Evolutionary conservation across 2,888 invertebrate genomes (phyloP).

Genomic region (Pedicia rivosa): DNA sequence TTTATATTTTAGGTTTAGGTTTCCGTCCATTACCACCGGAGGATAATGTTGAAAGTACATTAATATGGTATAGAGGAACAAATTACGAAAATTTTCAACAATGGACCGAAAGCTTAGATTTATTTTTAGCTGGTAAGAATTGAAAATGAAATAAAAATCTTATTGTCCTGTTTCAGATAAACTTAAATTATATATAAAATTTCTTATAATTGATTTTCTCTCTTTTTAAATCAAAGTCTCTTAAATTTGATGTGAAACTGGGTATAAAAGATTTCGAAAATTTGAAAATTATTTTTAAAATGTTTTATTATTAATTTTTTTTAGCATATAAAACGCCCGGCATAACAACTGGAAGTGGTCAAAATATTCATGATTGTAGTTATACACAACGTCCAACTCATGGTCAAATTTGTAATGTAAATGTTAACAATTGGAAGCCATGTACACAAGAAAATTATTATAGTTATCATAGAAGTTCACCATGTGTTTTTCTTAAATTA

Average conservation of each 20-base stretch:
- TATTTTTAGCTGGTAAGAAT: slow-evolving; percentile 60
- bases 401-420: slow-evolving; percentile 75
- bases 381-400: slow-evolving; percentile 49
- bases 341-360: slow-evolving; percentile 51
- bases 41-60: slow-evolving; percentile 78
- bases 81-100: slow-evolving; percentile 56
- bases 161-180: too few species aligned
- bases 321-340: slow-evolving; percentile 62
- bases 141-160: too few species aligned
- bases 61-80: slow-evolving; percentile 87
- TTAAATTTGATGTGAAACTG: too few species aligned
- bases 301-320: slow-evolving; percentile 12
- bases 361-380: slow-evolving; percentile 60
- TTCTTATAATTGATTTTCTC: too few species aligned
- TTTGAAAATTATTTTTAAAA: too few species aligned
- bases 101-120: slow-evolving; percentile 60
- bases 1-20: slow-evolving; percentile 45
- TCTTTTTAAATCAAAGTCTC: too few species aligned
- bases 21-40: slow-evolving; percentile 83
- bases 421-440: slow-evolving; percentile 61
- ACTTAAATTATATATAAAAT: too few species aligned
- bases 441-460: slow-evolving; percentile 74
- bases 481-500: slow-evolving; percentile 88
- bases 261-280: too few species aligned
- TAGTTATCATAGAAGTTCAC: slow-evolving; percentile 81